These are phyloP conservation scores for Drosophila bocqueti DNA, from an alignment of 1,140 invertebrate species.

Conservation along the genomic window DNA sequence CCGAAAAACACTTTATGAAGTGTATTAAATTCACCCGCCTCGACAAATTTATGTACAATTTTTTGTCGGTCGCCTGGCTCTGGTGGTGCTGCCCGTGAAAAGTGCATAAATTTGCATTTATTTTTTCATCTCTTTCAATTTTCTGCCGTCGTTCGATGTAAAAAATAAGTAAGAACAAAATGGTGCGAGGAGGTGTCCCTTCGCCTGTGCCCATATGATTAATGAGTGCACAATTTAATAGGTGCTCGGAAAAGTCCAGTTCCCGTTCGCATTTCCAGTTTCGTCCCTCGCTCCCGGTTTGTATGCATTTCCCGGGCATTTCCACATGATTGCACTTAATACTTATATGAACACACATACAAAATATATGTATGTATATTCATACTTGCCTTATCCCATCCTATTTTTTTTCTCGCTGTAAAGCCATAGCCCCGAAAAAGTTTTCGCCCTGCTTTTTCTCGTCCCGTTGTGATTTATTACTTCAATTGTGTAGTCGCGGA, in stretches of 20 bases:
- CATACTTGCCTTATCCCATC: slow-evolving; percentile 41
- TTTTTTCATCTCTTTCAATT: slow-evolving; percentile 54
- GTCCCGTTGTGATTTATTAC: slow-evolving; percentile 70
- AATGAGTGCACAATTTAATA: slow-evolving; percentile 82
- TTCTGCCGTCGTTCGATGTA: slow-evolving; percentile 20
- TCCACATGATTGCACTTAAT: slow-evolving; percentile 82
- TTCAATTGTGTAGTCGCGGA: slow-evolving; percentile 82
- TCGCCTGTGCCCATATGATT: slow-evolving; percentile 60
- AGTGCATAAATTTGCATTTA: slow-evolving; percentile 79
- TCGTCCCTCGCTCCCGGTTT: slow-evolving; percentile 28
- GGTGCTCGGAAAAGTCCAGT: slow-evolving; percentile 61
- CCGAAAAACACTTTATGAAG: slow-evolving; percentile 67
- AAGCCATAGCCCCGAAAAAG: slow-evolving; percentile 47
- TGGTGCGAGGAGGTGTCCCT: not conserved
- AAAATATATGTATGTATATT: slow-evolving; percentile 24
- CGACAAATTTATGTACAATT: slow-evolving; percentile 44
- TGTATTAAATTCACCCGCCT: slow-evolving; percentile 68
- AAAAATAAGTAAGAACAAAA: slow-evolving; percentile 63
- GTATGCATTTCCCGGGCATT: slow-evolving; percentile 70
- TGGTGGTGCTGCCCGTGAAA: slow-evolving; percentile 49
- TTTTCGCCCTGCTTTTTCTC: slow-evolving; percentile 17
- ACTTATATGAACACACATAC: slow-evolving; percentile 39
- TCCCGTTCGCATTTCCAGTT: slow-evolving; percentile 10
- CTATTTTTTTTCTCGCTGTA: slow-evolving; percentile 31
- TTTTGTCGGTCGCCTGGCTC: slow-evolving; percentile 26